Conservation (phyloP, 2,797 vertebrate genomes). For the Galago senegalensis region DNA sequence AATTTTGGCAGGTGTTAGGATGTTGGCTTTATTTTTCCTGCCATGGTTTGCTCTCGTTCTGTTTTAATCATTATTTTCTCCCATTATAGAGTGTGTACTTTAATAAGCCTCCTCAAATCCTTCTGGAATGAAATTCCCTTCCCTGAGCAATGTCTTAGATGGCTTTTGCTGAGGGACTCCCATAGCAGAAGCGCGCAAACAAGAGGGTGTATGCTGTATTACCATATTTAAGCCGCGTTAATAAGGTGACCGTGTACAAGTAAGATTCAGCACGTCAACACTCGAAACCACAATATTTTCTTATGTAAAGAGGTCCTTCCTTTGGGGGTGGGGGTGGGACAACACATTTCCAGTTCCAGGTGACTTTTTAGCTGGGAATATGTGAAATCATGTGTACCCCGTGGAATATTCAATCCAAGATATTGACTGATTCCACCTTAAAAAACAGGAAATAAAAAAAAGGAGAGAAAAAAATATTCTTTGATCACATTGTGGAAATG, state of each 20-base stretch:
- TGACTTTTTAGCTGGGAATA: neutral
- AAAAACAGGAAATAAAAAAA: neutral
- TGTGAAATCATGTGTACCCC: neutral
- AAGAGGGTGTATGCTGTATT: neutral
- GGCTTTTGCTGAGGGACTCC: neutral
- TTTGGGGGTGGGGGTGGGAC: neutral
- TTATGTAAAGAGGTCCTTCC: neutral
- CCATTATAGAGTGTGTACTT: slow-evolving; percentile 48
- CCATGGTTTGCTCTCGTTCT: slow-evolving; percentile 1
- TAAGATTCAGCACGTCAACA: neutral
- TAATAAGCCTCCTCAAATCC: slow-evolving; percentile 58
- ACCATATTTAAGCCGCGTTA: neutral
- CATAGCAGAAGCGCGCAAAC: neutral
- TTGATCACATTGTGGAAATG: slow-evolving; percentile 25
- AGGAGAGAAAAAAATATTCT: neutral
- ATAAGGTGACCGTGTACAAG: neutral
- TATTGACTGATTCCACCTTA: neutral
- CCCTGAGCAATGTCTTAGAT: neutral
- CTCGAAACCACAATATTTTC: slow-evolving; percentile 30
- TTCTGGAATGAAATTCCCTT: slow-evolving; percentile 50
- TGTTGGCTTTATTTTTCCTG: neutral
- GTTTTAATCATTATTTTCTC: slow-evolving; percentile 58
- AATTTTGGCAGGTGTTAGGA: neutral
- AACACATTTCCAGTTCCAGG: neutral
- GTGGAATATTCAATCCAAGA: neutral